These are phyloP conservation scores for Zaprionus obscuricornis DNA, from an alignment of 2,888 invertebrate genomes.

Conservation along the genomic window DNA sequence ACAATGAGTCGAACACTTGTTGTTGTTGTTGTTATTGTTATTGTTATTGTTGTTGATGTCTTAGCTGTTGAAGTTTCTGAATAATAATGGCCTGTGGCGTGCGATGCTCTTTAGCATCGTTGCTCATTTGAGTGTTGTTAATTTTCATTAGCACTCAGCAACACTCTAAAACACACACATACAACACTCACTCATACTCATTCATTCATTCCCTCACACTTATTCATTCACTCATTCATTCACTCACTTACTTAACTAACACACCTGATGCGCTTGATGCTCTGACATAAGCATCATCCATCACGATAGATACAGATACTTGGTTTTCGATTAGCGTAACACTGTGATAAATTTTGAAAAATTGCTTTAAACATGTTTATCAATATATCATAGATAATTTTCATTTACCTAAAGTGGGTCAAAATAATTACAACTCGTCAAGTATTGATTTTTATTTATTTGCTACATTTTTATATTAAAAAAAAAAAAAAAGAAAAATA, in stretches of 20 bases:
- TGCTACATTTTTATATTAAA: no score
- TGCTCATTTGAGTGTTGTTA: constrained; percentile 57
- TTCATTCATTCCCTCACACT: no score
- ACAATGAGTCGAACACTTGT: not conserved
- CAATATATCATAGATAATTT: constrained; percentile 32
- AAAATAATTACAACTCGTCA: constrained; percentile 12
- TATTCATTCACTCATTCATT: no score
- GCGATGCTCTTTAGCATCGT: constrained; percentile 49
- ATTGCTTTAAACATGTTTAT: constrained; percentile 11
- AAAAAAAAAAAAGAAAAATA: no score
- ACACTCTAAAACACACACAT: not conserved
- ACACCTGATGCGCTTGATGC: constrained; percentile 52
- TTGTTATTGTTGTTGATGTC: constrained; percentile 6
- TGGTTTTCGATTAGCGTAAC: constrained; percentile 57
- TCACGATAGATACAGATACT: constrained; percentile 49
- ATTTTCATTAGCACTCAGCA: constrained; percentile 55
- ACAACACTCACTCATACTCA: constrained; percentile 4
- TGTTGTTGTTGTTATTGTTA: not conserved
- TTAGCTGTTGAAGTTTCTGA: no score
- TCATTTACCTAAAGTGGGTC: constrained; percentile 44
- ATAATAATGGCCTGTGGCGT: constrained; percentile 40
- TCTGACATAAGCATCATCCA: constrained; percentile 55
- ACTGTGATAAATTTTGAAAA: constrained; percentile 46
- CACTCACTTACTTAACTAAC: constrained; percentile 2
- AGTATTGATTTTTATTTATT: constrained; percentile 32